Conservation (phyloP, 2,797 vertebrate genomes). For the Mormyrus hasselquistii region DNA sequence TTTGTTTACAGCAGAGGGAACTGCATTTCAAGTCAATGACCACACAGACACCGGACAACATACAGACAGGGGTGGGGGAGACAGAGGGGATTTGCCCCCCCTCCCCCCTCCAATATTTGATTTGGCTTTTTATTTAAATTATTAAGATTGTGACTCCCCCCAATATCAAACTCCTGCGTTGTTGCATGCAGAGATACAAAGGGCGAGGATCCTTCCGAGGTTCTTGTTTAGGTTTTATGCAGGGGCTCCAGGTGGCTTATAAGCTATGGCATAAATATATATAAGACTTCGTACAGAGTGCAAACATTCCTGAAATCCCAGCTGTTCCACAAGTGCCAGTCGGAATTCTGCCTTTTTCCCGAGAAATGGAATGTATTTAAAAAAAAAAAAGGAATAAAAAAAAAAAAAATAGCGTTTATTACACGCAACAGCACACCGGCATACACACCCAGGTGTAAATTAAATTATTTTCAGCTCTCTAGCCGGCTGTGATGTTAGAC, state of each 20-base stretch:
- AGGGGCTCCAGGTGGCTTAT: background rate
- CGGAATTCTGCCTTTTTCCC: background rate
- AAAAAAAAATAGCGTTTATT: background rate
- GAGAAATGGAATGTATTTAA: background rate
- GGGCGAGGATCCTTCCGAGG: background rate
- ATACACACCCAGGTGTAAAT: constrained; percentile 24
- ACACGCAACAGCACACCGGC: constrained; percentile 21
- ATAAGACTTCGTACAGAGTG: background rate
- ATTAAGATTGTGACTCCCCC: background rate
- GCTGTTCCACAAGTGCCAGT: background rate
- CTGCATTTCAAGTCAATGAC: background rate
- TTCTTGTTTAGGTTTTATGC: background rate
- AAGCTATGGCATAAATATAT: background rate
- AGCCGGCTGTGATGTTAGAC: constrained; percentile 99
- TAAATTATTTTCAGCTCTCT: constrained; percentile 48
- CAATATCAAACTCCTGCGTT: background rate
- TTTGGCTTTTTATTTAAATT: background rate
- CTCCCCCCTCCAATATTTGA: background rate
- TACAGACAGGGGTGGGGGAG: background rate
- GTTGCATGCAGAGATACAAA: background rate
- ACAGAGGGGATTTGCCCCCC: background rate
- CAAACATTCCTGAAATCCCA: background rate
- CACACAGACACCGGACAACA: background rate
- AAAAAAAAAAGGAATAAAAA: background rate
- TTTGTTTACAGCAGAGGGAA: background rate